Base-by-base conservation (phyloP, 1,140 invertebrate genomes). In the Drosophila truncata region DNA sequence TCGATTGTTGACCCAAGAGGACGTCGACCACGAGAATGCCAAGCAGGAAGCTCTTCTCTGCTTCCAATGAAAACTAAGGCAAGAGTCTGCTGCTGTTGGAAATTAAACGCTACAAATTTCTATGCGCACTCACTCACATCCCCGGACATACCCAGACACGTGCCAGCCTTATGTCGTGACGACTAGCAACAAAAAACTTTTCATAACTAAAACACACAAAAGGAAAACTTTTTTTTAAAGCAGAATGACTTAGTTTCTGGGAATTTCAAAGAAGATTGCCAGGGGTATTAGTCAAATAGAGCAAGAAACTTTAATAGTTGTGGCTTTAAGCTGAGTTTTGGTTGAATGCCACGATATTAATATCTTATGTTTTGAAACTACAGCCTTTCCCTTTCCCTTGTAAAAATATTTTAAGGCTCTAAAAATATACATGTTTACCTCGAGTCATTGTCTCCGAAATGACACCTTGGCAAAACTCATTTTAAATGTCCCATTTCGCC, bases 171-270 rank as follows among this genome's bases (percentile, higher is more conserved):
- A 33, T 50, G 61, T 69, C 44, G 60, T 39, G 65, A 49, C 65
- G 60, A 65, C 60, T 65, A 46, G 9, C 46, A 35, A 7, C 23
- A 37, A 44, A 70, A 44, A 70, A 70, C 23, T 55, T 69, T 79
- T 78, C 82, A 86, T 67, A 70, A 82, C 78, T 78, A 74, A 78
- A 79, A 46, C 55, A 77, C 33, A 55, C 0, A 75, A 70, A 70
- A 67, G 60, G 72, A 75, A 67, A 82, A 76, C 59, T 75, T 71
- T 65, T 18, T 54, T 42, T 63, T 18, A 55, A 33, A 31, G 20
- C 55, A 5, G n/a, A 27, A 54, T 37, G 33, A 18, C 57, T n/a
- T 33, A 31, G 31, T 13, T 33, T 58, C 58, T 46, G 5, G 16
- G 16, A 46, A 37, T 35, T 47, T 29, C 14, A 25, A 31, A 25